A percentile compares a stretch with the other conserved stretches of the same genome.
Conservation (phyloP, 2,797 vertebrate genomes). For the Anisognathus igniventris region DNA sequence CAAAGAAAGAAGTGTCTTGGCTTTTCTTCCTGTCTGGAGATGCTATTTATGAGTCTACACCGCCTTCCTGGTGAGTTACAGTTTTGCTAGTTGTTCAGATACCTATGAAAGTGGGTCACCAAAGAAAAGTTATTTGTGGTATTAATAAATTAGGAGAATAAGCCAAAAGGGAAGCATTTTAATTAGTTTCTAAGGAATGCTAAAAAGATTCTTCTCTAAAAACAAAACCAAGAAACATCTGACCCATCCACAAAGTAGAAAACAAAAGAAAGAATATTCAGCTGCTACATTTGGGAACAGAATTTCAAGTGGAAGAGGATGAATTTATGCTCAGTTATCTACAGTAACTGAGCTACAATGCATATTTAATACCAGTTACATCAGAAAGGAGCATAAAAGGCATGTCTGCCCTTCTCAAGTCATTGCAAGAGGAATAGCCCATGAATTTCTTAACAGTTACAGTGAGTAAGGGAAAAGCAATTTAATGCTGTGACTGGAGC, state of each 20-base stretch:
- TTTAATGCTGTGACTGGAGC: neutral
- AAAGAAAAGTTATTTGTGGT: conserved; percentile 59
- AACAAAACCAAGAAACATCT: conserved; percentile 15
- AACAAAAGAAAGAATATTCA: conserved; percentile 26
- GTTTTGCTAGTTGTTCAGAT: conserved; percentile 50
- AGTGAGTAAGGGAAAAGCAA: neutral
- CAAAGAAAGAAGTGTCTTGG: neutral
- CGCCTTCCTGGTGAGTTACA: conserved; percentile 12
- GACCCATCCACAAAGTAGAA: neutral
- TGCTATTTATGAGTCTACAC: neutral
- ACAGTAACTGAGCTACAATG: conserved; percentile 9
- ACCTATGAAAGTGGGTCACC: conserved; percentile 62
- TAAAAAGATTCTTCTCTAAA: conserved; percentile 30
- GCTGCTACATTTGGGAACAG: conserved; percentile 12
- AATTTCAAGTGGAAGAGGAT: conserved; percentile 35
- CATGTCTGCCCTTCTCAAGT: conserved; percentile 28
- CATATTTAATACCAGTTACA: conserved; percentile 8
- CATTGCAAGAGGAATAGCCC: conserved; percentile 11
- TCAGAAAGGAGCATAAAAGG: conserved; percentile 27
- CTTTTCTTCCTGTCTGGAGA: neutral
- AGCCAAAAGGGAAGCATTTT: conserved; percentile 67
- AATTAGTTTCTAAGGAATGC: conserved; percentile 61
- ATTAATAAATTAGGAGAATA: conserved; percentile 66
- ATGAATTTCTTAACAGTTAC: conserved; percentile 53
- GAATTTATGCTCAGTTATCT: conserved; percentile 39